Conservation (phyloP, 2,888 invertebrate genomes). For the Nephrotoma guestfalica region DNA sequence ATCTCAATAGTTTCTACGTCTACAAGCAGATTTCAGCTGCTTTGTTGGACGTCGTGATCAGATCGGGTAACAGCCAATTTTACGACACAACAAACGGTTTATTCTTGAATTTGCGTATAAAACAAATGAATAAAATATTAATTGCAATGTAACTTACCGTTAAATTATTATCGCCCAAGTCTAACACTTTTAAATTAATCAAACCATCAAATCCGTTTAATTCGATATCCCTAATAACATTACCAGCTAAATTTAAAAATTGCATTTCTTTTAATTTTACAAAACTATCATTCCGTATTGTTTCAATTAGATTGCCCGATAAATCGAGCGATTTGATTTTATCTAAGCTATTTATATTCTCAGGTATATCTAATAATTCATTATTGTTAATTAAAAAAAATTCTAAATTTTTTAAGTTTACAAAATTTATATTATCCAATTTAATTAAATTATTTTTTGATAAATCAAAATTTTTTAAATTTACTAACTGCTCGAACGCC, state of each 20-base stretch:
- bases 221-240: slow-evolving; percentile 58
- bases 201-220: slow-evolving; percentile 60
- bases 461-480: slow-evolving; percentile 57
- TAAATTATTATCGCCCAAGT: slow-evolving; percentile 70
- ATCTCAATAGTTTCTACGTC: too few species aligned
- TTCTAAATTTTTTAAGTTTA: slow-evolving; percentile 51
- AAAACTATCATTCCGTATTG: slow-evolving; percentile 55
- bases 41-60: too few species aligned
- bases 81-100: too few species aligned
- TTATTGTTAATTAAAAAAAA: slow-evolving; percentile 64
- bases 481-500: slow-evolving; percentile 63
- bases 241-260: slow-evolving; percentile 56
- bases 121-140: too few species aligned
- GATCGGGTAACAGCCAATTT: too few species aligned
- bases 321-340: slow-evolving; percentile 59
- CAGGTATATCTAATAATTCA: slow-evolving; percentile 61
- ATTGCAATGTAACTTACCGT: slow-evolving; percentile 33
- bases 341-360: slow-evolving; percentile 36
- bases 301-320: slow-evolving; percentile 63
- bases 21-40: too few species aligned
- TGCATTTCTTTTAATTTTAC: slow-evolving; percentile 55
- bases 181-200: slow-evolving; percentile 53
- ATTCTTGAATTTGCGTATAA: too few species aligned
- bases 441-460: slow-evolving; percentile 61
- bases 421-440: slow-evolving; percentile 55